A percentile compares a stretch with the other conserved stretches of the same genome.
Conservation (phyloP, 2,888 invertebrate genomes). For the Ichneumoninae sp. region DNA sequence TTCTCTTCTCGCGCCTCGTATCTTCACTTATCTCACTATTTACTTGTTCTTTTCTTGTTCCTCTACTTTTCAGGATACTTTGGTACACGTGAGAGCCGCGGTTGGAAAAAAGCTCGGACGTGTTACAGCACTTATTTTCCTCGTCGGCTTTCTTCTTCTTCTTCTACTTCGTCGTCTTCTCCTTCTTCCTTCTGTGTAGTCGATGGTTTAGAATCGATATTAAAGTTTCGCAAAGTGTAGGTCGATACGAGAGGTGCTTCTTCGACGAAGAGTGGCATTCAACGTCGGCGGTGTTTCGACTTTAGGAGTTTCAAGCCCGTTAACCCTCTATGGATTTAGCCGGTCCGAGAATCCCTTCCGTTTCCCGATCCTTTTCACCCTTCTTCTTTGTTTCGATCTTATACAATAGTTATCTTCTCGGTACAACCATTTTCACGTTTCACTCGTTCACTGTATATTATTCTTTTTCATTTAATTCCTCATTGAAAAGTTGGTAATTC, state of each 20-base stretch:
- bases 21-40: slow-evolving; percentile 12
- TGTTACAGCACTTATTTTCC: slow-evolving; percentile 26
- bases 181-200: not conserved
- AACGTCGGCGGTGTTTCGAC: slow-evolving; percentile 26
- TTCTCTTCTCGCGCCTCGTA: slow-evolving; percentile 4
- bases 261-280: not conserved
- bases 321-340: slow-evolving; percentile 13
- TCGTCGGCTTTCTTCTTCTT: not conserved
- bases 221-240: slow-evolving; percentile 19
- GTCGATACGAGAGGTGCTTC: not conserved
- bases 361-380: too few species aligned
- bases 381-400: not conserved
- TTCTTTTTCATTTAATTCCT: not conserved
- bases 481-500: slow-evolving; percentile 3
- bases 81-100: not conserved
- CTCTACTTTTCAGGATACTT: not conserved
- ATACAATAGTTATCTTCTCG: not conserved
- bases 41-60: not conserved
- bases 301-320: slow-evolving; percentile 8
- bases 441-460: not conserved
- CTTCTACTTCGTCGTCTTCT: not conserved
- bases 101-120: not conserved
- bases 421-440: not conserved
- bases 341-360: too few species aligned
- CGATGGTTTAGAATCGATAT: slow-evolving; percentile 3